Evolutionary conservation across 2,113 vertebrate species (phyloP), one percentile per base, ranked within the genome.

Genomic region (Heterotilapia buettikoferi): DNA sequence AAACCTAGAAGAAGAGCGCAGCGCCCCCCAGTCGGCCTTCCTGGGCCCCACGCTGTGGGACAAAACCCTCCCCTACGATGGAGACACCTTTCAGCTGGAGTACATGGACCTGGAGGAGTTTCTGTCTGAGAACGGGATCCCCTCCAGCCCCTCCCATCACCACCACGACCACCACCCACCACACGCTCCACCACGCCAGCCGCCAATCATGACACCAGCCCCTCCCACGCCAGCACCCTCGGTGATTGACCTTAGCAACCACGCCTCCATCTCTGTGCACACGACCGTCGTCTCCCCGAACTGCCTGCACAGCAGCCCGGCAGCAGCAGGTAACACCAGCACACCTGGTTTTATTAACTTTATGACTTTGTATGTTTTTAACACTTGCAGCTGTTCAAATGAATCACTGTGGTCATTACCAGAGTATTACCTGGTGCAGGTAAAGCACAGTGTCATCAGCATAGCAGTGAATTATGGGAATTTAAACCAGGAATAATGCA

Each of bases 51-150:
- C 98, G 13, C 96, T 99, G 87, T 99, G 99, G 99, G 99, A 99
- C 97, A 99, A 99, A 96, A 99, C 98, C 4, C 97, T 99, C 93
- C 97, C 98, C 2, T 99, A 99, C 5, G 98, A 99, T 19, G 98
- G 97, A 47, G 98, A 99, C 95, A 98, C 97, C 94, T 99, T 99
- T 90, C 98, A 99, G 95, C 96, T 99, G 97, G 99, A 99, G 94
- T 99, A 99, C 97, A 99, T 99, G 99, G 99, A 99, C 96, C 97
- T 99, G 97, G 98, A 99, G 96, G 99, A 99, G 96, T 99, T 99
- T 92, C 97, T 99, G 90, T 98, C 98, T 0, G 98, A 99, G 96
- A 99, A 99, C 88, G 98, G 98, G 93, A 99, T 99, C 90, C 98
- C 99, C 26, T 78, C 71, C 71, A 78, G 24, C 43, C 71, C 73